Evolutionary conservation across 2,113 vertebrate genomes (phyloP).

Genomic region (Catharus bicknelli): DNA sequence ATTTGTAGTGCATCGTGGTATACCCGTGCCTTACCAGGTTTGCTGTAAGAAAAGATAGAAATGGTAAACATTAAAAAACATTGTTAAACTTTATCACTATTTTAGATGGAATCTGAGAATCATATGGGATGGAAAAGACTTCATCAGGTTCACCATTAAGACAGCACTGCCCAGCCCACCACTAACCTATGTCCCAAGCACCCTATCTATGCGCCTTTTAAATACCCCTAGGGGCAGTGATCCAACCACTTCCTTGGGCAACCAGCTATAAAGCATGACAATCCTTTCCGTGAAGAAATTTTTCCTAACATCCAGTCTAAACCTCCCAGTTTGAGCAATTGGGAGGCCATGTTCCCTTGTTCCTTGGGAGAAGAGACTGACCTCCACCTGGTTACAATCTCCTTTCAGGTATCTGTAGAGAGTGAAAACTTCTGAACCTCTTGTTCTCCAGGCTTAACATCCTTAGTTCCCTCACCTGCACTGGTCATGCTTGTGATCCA

Average conservation of each 20-base stretch:
- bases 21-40: fast-evolving
- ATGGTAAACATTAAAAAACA: not conserved
- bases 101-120: not conserved
- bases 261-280: not conserved
- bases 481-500: not conserved
- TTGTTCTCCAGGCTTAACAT: not conserved
- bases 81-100: not conserved
- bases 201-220: fast-evolving
- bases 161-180: fast-evolving
- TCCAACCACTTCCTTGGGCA: fast-evolving
- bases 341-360: no score
- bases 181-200: fast-evolving
- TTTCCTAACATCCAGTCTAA: not conserved
- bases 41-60: not conserved
- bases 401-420: not conserved
- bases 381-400: not conserved
- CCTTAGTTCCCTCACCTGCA: not conserved
- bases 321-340: not conserved
- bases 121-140: not conserved
- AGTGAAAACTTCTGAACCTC: not conserved
- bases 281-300: not conserved
- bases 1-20: not conserved
- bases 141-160: fast-evolving
- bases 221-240: fast-evolving
- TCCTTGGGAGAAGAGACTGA: not conserved